Percentiles rank a stretch among this genome's conserved stretches.
These are phyloP conservation scores for Heteromormyrus szaboi DNA, from an alignment of 2,797 vertebrate species.

Conservation along the genomic window DNA sequence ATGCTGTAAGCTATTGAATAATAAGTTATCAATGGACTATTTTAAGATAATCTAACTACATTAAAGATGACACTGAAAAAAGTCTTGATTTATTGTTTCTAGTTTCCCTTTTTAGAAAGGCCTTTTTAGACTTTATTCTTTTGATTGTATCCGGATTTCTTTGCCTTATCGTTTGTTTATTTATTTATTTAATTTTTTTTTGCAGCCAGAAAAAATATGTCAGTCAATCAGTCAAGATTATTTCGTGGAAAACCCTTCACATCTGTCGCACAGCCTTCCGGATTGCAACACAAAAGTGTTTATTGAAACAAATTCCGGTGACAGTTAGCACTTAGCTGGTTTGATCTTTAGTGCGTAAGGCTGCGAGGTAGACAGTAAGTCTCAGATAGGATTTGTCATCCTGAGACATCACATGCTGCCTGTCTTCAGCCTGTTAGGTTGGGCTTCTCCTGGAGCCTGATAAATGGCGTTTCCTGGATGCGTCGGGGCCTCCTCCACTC, in stretches of 20 bases:
- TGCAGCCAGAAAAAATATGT: neutral
- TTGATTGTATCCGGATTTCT: neutral
- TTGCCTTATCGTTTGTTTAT: neutral
- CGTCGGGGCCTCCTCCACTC: neutral
- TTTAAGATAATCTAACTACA: constrained; percentile 49
- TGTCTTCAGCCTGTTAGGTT: neutral
- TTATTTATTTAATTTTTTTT: neutral
- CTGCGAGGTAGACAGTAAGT: neutral
- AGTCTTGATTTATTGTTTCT: constrained; percentile 15
- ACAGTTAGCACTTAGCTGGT: constrained; percentile 6
- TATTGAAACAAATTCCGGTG: neutral
- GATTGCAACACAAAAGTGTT: neutral
- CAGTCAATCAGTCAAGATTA: constrained; percentile 6
- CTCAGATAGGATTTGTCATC: constrained; percentile 8
- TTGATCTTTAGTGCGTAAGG: neutral
- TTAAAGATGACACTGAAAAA: constrained; percentile 41
- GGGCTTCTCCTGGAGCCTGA: neutral
- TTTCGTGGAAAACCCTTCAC: neutral
- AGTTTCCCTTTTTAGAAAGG: neutral
- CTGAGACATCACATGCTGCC: constrained; percentile 18
- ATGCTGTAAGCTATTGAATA: constrained; percentile 56
- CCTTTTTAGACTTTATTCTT: neutral
- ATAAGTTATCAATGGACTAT: constrained; percentile 51
- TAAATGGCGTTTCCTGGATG: neutral
- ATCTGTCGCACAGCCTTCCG: neutral